Evolutionary conservation across 2,113 vertebrate species (phyloP), one percentile per base, ranked within the genome.

Genomic region (Callocephalon fimbriatum): DNA sequence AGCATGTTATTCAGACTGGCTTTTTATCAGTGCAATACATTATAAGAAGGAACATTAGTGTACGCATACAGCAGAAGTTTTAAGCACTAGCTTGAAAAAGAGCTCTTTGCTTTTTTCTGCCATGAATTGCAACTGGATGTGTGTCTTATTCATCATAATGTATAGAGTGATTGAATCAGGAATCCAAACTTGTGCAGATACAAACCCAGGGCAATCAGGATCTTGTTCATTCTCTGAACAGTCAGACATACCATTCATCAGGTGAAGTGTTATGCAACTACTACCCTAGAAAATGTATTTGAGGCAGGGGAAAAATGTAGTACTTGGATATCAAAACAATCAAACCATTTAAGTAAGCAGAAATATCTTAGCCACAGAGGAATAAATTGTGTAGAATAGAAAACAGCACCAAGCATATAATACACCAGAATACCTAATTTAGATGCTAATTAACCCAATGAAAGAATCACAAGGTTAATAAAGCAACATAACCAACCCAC

Each of bases 401-500:
- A 81, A 76, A 80, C 73, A 92, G 47, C 53, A 73, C 29, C 56
- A 81, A 95, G 72, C 65, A 86, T 63, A 67, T 47, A 86, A 94
- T 50, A 71, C 42, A 87, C 81, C 79, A 91, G 56, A 66, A 63
- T n/a, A 62, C 67, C 73, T 97, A 91, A 96, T 98, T 97, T 97
- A 97, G 96, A 97, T 98, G 94, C 75, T 97, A 98, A 97, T 98
- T 94, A 97, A 51, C 31, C 21, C 65, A 95, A 77, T 93, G 80
- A 96, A 97, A 97, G 93, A 98, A 98, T 97, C 93, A 95, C 71
- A 84, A 97, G 92, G 95, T 97, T 98, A 98, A 98, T 97, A 97
- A 98, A 96, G 88, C 90, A 95, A 93, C 87, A n/a, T 63, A 42
- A 29, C 87, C 87, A 93, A 97, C 72, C 93, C 67, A 96, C 81